These are phyloP conservation scores for Rhadina sibilatrix DNA, from an alignment of 2,113 vertebrate species.

Conservation along the genomic window DNA sequence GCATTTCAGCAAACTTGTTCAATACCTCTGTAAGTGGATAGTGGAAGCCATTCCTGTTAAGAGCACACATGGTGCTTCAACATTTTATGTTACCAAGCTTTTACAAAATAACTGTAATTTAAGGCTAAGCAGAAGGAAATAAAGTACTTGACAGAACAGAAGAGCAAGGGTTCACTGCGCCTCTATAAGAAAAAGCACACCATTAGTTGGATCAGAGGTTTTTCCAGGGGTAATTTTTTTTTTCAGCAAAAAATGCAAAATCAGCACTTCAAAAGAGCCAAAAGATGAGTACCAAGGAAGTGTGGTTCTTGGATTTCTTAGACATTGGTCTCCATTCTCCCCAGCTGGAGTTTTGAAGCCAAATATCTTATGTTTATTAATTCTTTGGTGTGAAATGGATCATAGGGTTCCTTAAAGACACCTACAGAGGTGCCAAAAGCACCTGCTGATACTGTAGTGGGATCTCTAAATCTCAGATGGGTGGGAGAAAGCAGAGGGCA, in stretches of 20 bases:
- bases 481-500: background rate
- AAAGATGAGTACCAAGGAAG: background rate
- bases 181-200: background rate
- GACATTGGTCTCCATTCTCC: background rate
- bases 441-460: rapidly evolving
- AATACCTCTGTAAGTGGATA: background rate
- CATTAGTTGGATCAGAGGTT: background rate
- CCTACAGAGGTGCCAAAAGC: background rate
- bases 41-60: background rate
- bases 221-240: background rate
- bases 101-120: background rate
- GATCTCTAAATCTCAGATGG: background rate
- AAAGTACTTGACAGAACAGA: background rate
- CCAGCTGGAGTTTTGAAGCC: background rate
- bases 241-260: background rate
- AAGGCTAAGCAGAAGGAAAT: background rate
- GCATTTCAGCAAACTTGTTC: background rate
- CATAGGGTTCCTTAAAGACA: background rate
- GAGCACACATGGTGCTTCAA: background rate
- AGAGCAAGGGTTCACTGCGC: background rate
- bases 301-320: background rate
- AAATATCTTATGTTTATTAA: background rate
- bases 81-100: background rate
- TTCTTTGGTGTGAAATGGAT: background rate
- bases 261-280: background rate